Base-by-base conservation (phyloP, 2,797 vertebrate species). In the Loris lydekkerianus region DNA sequence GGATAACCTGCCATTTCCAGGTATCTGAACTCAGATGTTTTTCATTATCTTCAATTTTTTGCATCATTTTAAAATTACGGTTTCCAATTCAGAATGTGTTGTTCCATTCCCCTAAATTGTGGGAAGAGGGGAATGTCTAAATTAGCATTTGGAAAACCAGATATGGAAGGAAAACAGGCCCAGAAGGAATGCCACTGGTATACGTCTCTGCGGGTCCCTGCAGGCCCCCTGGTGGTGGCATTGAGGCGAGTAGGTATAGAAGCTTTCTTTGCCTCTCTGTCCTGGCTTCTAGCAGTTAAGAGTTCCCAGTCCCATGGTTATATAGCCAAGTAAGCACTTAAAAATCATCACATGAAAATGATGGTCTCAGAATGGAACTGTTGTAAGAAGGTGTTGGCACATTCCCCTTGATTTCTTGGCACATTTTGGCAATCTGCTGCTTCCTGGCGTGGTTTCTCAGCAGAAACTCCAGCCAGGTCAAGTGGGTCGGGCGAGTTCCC, bases 161-260 rank as follows among this genome's bases (percentile, higher is more conserved):
- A 2, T 27, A 20, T 18, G 56, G 80, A 87, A 83, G 56, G 60
- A 85, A 85, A 75, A 46, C 13, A 29, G 63, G 43, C 18, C 20
- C 7, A 2, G 10, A 58, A 83, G 56, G 27, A 49, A 27, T 77
- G 17, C 37, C 4, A 10, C 53, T 49, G 25, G 27, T 21, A 4
- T 46, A 8, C 5, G 7, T 7, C 18, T 84, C 82, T 4, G 14
- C 43, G 69, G 65, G 58, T 89, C 27, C 14, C 80, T n/a, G 58
- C n/a, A 60, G 56, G 89, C 96, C 96, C 95, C 75, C 94, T 95
- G 61, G 91, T 89, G 96, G 95, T 87, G 29, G 76, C 78, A 7
- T 25, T 31, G 25, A 86, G 65, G 75, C 96, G 86, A 65, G 83
- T 37, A 37, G 18, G 34, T 37, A 23, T 58, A 29, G 72, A 90